Evolutionary conservation across 2,888 invertebrate genomes (phyloP).

Genomic region (Synergus laeviventris): DNA sequence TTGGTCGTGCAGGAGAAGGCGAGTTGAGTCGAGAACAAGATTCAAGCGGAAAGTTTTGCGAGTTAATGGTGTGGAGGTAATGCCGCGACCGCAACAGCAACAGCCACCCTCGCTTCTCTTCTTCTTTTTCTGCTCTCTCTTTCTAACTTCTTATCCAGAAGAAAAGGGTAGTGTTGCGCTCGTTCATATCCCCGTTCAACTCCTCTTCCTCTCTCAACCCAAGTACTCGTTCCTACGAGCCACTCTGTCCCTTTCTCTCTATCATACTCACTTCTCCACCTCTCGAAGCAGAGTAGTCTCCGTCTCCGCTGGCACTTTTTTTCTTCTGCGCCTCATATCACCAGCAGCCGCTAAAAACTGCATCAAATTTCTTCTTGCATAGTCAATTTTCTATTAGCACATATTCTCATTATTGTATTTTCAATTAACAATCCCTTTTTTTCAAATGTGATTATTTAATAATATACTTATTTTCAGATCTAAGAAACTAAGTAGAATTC

Average conservation of each 20-base stretch:
- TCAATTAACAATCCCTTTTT: constrained; percentile 22
- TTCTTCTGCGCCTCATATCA: constrained; percentile 63
- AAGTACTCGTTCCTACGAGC: constrained; percentile 49
- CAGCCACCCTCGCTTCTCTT: constrained; percentile 66
- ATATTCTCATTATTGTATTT: constrained; percentile 39
- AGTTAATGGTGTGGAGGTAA: constrained; percentile 76
- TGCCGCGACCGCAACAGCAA: constrained; percentile 74
- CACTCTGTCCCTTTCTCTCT: constrained; percentile 48
- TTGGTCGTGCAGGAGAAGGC: constrained; percentile 62
- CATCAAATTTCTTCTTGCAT: constrained; percentile 59
- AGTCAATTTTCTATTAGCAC: constrained; percentile 51
- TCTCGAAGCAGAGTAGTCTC: constrained; percentile 57
- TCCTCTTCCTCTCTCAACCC: constrained; percentile 52
- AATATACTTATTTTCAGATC: too few relatives aligned
- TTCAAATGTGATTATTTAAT: too few relatives aligned
- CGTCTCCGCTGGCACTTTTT: constrained; percentile 63
- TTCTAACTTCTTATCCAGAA: constrained; percentile 22
- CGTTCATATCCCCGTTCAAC: constrained; percentile 53
- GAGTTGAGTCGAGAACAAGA: constrained; percentile 73
- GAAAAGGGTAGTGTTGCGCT: constrained; percentile 43
- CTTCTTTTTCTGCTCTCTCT: constrained; percentile 50
- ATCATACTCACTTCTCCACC: constrained; percentile 51
- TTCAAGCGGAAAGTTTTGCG: constrained; percentile 75
- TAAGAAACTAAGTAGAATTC: too few relatives aligned
- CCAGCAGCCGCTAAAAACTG: constrained; percentile 67